These are phyloP conservation scores for Gasteruption jaculator DNA, from an alignment of 2,888 invertebrate species.

Conservation along the genomic window DNA sequence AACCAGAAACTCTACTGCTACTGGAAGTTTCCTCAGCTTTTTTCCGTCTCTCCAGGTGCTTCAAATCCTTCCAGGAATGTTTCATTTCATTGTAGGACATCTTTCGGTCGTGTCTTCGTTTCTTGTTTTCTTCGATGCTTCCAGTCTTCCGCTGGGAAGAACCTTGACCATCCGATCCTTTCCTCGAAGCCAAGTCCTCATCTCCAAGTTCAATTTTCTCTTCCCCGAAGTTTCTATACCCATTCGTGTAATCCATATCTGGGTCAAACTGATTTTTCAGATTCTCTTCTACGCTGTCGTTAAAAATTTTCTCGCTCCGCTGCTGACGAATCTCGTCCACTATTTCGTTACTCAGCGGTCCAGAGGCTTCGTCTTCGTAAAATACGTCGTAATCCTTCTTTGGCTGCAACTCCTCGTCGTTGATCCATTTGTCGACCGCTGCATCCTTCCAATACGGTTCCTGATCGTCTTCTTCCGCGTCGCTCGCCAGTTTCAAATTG, in stretches of 20 bases:
- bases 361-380: conserved; percentile 33
- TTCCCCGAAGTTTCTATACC: conserved; percentile 28
- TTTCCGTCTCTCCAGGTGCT: no score
- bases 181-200: not conserved
- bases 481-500: conserved; percentile 20
- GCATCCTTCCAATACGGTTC: conserved; percentile 20
- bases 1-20: no score
- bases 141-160: conserved; percentile 17
- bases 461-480: conserved; percentile 7
- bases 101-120: conserved; percentile 8
- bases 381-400: conserved; percentile 37
- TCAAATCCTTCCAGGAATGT: no score
- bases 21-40: not conserved
- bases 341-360: conserved; percentile 16
- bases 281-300: conserved; percentile 22
- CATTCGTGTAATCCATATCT: conserved; percentile 37
- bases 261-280: conserved; percentile 30
- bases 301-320: conserved; percentile 31
- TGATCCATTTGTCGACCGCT: conserved; percentile 28
- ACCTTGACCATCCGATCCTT: not conserved
- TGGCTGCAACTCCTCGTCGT: conserved; percentile 19
- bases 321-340: conserved; percentile 36
- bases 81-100: no score
- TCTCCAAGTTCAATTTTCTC: conserved; percentile 13
- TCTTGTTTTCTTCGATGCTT: conserved; percentile 15